Conservation (phyloP, 2,888 invertebrate species). For the Chrysomela aeneicollis region DNA sequence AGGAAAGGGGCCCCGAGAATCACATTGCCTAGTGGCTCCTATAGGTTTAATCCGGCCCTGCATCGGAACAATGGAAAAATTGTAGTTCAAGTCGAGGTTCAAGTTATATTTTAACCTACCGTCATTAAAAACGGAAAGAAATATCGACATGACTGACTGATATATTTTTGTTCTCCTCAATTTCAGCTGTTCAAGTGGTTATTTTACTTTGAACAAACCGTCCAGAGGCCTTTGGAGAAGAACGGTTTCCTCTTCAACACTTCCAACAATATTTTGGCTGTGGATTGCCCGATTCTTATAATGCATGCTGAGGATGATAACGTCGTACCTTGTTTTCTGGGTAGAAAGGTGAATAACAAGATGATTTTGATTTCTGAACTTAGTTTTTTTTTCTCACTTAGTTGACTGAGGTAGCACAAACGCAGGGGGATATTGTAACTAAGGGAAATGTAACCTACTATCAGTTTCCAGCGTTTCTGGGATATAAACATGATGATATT, state of each 20-base stretch:
- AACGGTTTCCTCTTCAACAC: slow-evolving; percentile 54
- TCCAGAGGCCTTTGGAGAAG: slow-evolving; percentile 50
- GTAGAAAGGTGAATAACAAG: slow-evolving; percentile 45
- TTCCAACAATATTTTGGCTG: slow-evolving; percentile 47
- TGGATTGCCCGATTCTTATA: slow-evolving; percentile 57
- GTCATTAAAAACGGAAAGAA: too few species aligned
- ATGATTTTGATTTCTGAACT: not conserved
- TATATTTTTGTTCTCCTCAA: slow-evolving; percentile 8
- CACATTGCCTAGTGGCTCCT: too few species aligned
- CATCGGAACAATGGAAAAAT: too few species aligned
- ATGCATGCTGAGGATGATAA: slow-evolving; percentile 55
- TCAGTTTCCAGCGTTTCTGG: slow-evolving; percentile 42
- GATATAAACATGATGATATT: slow-evolving; percentile 51
- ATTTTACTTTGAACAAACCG: slow-evolving; percentile 53
- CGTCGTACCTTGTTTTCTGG: slow-evolving; percentile 51
- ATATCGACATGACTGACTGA: too few species aligned
- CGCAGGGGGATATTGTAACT: slow-evolving; percentile 38
- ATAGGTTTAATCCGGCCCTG: too few species aligned
- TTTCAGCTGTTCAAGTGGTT: slow-evolving; percentile 55
- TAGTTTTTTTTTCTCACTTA: slow-evolving; percentile 6
- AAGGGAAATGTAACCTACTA: slow-evolving; percentile 50
- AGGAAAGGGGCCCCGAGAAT: too few species aligned
- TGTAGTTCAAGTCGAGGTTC: too few species aligned
- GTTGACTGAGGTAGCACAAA: slow-evolving; percentile 40
- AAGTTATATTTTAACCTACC: too few species aligned